Evolutionary conservation across 2,888 invertebrate species (phyloP).

Genomic region (Pseudococcus viburni): DNA sequence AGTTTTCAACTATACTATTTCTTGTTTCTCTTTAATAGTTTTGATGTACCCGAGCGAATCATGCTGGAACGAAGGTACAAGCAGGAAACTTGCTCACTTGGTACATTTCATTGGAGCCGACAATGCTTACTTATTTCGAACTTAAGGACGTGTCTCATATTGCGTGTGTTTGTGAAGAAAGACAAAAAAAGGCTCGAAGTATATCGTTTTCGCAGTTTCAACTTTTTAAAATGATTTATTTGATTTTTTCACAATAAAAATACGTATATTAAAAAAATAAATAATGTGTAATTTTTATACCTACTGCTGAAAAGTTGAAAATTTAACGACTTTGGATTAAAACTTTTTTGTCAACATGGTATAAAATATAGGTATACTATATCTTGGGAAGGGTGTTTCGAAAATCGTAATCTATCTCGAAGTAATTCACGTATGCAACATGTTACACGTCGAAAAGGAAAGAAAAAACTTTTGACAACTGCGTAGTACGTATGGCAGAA

Average conservation of each 20-base stretch:
- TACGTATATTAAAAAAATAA: neutral
- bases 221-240: slow-evolving; percentile 7
- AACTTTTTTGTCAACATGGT: neutral
- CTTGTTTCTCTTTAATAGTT: slow-evolving; percentile 54
- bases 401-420: slow-evolving; percentile 5
- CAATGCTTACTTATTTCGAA: neutral
- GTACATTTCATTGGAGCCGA: slow-evolving; percentile 15
- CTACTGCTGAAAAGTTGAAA: neutral
- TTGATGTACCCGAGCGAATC: slow-evolving; percentile 27
- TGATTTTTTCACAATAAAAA: neutral
- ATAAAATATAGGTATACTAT: neutral
- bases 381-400: neutral
- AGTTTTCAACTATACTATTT: slow-evolving; percentile 42
- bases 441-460: neutral
- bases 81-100: slow-evolving; percentile 3
- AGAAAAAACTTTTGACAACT: too few species aligned
- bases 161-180: neutral
- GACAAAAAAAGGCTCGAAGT: neutral
- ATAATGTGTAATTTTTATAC: neutral
- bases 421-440: neutral
- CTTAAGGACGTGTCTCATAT: neutral
- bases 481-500: too few species aligned
- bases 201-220: neutral
- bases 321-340: neutral
- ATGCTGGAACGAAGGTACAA: neutral